A percentile compares a stretch with the other conserved stretches of the same genome.
Conservation (phyloP, 2,113 vertebrate genomes). For the Malurus alboscapulatus region DNA sequence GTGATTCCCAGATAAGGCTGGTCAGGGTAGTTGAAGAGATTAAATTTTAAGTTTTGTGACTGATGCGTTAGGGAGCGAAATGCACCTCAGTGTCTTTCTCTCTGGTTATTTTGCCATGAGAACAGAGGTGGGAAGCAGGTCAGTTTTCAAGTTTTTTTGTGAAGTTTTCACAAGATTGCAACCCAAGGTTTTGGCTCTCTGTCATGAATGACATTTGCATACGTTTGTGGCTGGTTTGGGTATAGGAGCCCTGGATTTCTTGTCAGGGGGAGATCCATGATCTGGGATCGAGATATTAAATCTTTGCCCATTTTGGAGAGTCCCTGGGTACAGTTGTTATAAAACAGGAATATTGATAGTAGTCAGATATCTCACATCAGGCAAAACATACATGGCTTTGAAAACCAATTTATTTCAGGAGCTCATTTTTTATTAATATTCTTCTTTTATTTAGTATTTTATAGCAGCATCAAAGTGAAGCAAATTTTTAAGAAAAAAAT, state of each 20-base stretch:
- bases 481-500: neutral
- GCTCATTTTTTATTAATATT: neutral
- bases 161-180: neutral
- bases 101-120: neutral
- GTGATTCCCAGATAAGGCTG: neutral
- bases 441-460: neutral
- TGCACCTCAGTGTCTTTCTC: neutral
- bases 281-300: neutral
- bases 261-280: neutral
- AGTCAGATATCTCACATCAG: neutral
- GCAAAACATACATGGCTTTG: neutral
- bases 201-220: neutral
- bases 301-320: neutral
- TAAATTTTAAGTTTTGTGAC: neutral
- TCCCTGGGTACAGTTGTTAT: neutral
- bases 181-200: neutral
- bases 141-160: neutral
- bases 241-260: neutral
- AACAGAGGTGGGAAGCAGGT: neutral
- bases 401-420: neutral
- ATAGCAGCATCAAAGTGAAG: neutral
- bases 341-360: neutral
- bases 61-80: neutral
- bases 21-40: neutral
- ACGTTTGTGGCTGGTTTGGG: neutral